Evolutionary conservation across 1,140 invertebrate species (phyloP), one percentile per base, ranked within the genome.

Genomic region (Apis laboriosa): DNA sequence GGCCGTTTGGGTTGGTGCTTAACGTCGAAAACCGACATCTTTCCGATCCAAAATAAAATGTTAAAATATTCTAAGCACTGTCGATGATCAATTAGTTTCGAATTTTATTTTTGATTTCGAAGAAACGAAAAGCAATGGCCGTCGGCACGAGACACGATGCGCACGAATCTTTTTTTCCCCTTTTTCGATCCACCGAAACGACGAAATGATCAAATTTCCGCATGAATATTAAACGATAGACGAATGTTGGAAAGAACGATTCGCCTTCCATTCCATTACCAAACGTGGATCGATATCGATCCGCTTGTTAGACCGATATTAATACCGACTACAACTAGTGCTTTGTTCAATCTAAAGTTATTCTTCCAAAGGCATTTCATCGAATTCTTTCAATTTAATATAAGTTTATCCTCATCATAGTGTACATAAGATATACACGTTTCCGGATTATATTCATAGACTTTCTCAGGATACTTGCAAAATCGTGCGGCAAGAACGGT

Each of bases 401-500:
- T 70, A 55, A 74, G 9, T 17, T 4, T 49, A n/a, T 66, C 51
- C 21, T 28, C 11, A 7, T 19, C 13, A 1, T 13, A 13, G 7
- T 28, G 24, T 63, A 28, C 3, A 63, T 24, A n/a, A 3, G 21
- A 9, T 64, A 49, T 60, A 12, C 28, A 2, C 55, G 64, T 21
- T 12, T 63, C 13, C 13, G 19, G 24, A 21, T 60, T 49, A 34
- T 53, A 51, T 71, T 70, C 66, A 55, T 60, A 55, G 76, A 64
- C 75, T 80, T 68, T 75, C 55, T 63, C 77, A 72, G 34, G 55
- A 58, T 77, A 12, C 51, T 49, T n/a, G 43, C 55, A 43, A 76
- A 76, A 74, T 19, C 78, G 43, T 21, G 9, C 72, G 17, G 49
- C 55, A 21, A 56, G 80, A 84, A 84, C 75, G 75, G 75, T 86